Conservation (phyloP, 2,113 vertebrate genomes). For the Eudyptes chrysolophus region DNA sequence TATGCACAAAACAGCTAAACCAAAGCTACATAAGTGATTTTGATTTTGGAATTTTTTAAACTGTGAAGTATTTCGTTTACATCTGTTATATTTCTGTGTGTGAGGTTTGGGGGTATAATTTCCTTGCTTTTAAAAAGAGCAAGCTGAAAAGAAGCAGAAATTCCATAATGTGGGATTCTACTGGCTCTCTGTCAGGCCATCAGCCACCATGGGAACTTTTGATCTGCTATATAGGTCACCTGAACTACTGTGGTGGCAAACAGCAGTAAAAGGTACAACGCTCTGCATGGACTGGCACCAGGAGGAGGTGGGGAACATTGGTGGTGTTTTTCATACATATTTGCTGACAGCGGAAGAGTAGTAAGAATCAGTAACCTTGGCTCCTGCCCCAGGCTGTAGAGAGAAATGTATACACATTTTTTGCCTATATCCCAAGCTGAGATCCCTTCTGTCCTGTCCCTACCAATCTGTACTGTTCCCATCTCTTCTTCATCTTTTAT, state of each 20-base stretch:
- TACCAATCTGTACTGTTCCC: background rate
- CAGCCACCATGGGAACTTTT: background rate
- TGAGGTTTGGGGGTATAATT: background rate
- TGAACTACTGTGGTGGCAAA: background rate
- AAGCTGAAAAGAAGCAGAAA: background rate
- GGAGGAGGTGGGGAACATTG: background rate
- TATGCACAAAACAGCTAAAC: constrained; percentile 23
- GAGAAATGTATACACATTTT: background rate
- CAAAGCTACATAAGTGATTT: background rate
- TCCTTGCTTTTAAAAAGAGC: constrained; percentile 21
- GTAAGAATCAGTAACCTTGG: background rate
- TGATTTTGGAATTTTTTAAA: constrained; percentile 11
- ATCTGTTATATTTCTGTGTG: background rate
- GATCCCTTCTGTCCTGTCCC: background rate
- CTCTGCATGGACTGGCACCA: background rate
- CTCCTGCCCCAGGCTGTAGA: background rate
- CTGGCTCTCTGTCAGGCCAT: background rate
- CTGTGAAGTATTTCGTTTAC: constrained; percentile 20
- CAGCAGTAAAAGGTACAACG: background rate
- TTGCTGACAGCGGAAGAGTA: background rate
- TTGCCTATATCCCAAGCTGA: background rate
- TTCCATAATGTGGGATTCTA: background rate
- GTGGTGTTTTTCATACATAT: background rate
- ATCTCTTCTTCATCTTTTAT: constrained; percentile 5
- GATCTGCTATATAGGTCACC: background rate